phyloP scores from a whole-genome alignment of 2,113 vertebrate genomes.

The Theristicus caerulescens region DNA sequence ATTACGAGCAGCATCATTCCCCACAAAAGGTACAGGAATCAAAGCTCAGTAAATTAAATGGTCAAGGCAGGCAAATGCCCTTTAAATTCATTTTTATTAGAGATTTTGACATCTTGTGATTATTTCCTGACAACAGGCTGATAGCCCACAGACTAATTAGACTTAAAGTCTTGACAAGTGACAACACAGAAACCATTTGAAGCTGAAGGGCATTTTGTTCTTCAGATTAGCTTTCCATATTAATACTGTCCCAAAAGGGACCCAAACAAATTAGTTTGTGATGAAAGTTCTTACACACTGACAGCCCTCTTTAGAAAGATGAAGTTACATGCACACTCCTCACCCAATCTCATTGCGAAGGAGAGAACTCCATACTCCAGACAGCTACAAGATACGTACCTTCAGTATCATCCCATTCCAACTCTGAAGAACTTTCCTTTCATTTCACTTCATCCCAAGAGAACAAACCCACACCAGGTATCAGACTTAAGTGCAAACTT shows the following conservation, averaged over 20 bases:
- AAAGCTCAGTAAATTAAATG: not conserved
- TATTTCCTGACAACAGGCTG: not conserved
- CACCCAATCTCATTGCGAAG: not conserved
- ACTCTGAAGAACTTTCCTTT: accelerated
- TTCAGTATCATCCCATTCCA: too few relatives aligned
- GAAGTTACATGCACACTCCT: not conserved
- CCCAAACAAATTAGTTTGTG: not conserved
- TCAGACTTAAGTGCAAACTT: not conserved
- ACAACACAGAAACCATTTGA: not conserved
- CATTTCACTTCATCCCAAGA: not conserved
- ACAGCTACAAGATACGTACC: not conserved
- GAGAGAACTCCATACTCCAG: not conserved
- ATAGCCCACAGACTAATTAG: not conserved
- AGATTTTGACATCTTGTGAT: not conserved
- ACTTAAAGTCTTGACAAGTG: not conserved
- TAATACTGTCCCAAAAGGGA: not conserved
- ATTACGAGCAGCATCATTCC: not conserved
- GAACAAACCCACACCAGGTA: not conserved
- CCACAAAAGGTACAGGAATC: not conserved
- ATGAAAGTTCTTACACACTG: not conserved
- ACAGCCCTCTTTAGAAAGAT: not conserved
- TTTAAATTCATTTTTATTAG: not conserved
- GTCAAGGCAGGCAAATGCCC: not conserved
- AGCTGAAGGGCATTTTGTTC: not conserved
- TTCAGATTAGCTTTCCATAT: not conserved